Conservation (phyloP, 2,113 vertebrate genomes). For the Labeo catla region DNA sequence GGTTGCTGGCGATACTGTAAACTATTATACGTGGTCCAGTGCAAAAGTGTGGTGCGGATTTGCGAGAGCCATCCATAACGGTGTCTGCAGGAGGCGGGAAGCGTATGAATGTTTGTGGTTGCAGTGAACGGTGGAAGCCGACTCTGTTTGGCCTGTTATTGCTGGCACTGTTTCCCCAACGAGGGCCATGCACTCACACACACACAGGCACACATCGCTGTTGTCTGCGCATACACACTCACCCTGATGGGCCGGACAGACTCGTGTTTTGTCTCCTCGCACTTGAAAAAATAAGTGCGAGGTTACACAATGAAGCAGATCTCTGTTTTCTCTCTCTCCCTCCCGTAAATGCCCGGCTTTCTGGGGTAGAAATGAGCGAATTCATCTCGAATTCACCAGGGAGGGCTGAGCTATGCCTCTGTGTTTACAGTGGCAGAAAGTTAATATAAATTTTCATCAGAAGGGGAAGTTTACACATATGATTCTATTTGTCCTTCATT, state of each 20-base stretch:
- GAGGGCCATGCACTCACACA: slow-evolving; percentile 67
- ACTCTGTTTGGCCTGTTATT: slow-evolving; percentile 85
- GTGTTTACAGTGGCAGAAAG: slow-evolving; percentile 99
- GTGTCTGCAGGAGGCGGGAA: slow-evolving; percentile 81
- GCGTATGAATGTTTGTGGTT: slow-evolving; percentile 81
- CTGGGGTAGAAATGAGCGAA: slow-evolving; percentile 96
- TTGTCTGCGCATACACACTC: slow-evolving; percentile 75
- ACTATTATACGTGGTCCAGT: slow-evolving; percentile 72
- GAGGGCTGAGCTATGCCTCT: slow-evolving; percentile 97
- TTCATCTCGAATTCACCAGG: slow-evolving; percentile 99
- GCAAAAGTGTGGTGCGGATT: slow-evolving; percentile 80
- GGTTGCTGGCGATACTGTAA: slow-evolving; percentile 80
- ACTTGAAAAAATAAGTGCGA: slow-evolving; percentile 87
- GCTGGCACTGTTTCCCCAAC: slow-evolving; percentile 83
- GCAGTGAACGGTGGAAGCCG: slow-evolving; percentile 83
- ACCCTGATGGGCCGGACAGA: slow-evolving; percentile 92
- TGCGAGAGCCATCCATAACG: slow-evolving; percentile 83
- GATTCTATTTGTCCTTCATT: slow-evolving; percentile 99
- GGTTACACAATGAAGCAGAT: slow-evolving; percentile 92
- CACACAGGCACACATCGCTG: slow-evolving; percentile 51
- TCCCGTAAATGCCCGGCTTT: slow-evolving; percentile 90
- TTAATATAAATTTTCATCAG: slow-evolving; percentile 99
- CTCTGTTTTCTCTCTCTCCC: slow-evolving; percentile 61
- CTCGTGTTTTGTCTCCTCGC: slow-evolving; percentile 88
- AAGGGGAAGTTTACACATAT: slow-evolving; percentile 99